Percentiles rank a stretch among this genome's conserved stretches.
phyloP scores from a whole-genome alignment of 2,113 vertebrate species.

The Oreochromis spilurus region DNA sequence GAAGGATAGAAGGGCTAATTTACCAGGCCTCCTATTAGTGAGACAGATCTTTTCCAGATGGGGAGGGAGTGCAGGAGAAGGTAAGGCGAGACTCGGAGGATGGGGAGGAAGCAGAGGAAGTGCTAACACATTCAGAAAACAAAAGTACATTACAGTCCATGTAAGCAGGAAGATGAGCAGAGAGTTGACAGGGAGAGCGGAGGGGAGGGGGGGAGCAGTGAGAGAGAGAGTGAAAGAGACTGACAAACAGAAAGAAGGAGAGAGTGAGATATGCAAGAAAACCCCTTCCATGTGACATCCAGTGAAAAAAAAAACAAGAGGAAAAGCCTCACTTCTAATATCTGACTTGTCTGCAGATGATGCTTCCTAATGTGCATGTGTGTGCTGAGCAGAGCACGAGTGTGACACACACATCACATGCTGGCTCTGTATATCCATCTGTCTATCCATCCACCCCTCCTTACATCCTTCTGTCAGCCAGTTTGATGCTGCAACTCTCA shows the following conservation, averaged over 20 bases:
- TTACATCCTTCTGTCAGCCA: slow-evolving; percentile 42
- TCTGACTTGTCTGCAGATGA: slow-evolving; percentile 38
- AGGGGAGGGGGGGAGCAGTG: not conserved
- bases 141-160: slow-evolving; percentile 42
- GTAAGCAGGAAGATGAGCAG: slow-evolving; percentile 45
- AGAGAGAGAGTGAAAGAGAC: not conserved
- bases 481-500: slow-evolving; percentile 19
- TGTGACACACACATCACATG: slow-evolving; percentile 50
- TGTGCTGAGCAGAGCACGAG: slow-evolving; percentile 14
- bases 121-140: slow-evolving; percentile 43
- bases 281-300: slow-evolving; percentile 17
- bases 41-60: slow-evolving; percentile 46
- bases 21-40: slow-evolving; percentile 42
- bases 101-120: slow-evolving; percentile 23
- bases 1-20: slow-evolving; percentile 37
- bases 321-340: slow-evolving; percentile 15
- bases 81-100: not conserved
- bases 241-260: not conserved
- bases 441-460: slow-evolving; percentile 34
- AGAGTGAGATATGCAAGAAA: slow-evolving; percentile 12
- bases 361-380: slow-evolving; percentile 19
- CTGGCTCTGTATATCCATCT: slow-evolving; percentile 38
- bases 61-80: not conserved
- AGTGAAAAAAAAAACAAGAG: slow-evolving; percentile 36
- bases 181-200: slow-evolving; percentile 12